Conservation (phyloP, 2,113 vertebrate genomes). For the Pachyramphus minor region DNA sequence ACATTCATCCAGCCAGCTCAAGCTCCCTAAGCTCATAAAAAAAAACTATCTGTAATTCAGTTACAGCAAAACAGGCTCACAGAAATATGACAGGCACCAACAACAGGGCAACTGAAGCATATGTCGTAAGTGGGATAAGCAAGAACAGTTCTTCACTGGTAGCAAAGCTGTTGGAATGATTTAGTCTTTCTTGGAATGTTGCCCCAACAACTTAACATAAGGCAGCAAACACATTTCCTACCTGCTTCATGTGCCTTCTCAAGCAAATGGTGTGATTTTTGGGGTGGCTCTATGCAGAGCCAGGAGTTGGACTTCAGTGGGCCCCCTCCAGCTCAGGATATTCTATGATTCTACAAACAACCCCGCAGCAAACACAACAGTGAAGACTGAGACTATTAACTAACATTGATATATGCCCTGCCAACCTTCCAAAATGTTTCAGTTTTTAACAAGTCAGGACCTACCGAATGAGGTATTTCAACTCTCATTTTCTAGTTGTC, state of each 20-base stretch:
- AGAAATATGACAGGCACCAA: not conserved
- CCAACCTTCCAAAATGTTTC: not conserved
- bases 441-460: not conserved
- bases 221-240: not conserved
- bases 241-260: not conserved
- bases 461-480: not conserved
- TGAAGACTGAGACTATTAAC: not conserved
- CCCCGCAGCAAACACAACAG: not conserved
- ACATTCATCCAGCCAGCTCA: not conserved
- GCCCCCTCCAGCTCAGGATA: not conserved
- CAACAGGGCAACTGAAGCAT: not conserved
- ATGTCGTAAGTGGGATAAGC: not conserved
- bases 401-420: not conserved
- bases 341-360: not conserved
- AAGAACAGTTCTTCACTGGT: not conserved
- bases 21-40: not conserved
- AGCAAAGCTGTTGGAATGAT: not conserved
- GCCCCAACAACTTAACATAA: not conserved
- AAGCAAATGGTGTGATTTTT: not conserved
- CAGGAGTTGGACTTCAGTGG: not conserved
- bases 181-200: not conserved
- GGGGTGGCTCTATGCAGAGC: not conserved
- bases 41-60: not conserved
- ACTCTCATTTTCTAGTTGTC: not conserved
- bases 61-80: not conserved